phyloP scores from a whole-genome alignment of 2,797 vertebrate genomes.

The Ptychadena robeensis region DNA sequence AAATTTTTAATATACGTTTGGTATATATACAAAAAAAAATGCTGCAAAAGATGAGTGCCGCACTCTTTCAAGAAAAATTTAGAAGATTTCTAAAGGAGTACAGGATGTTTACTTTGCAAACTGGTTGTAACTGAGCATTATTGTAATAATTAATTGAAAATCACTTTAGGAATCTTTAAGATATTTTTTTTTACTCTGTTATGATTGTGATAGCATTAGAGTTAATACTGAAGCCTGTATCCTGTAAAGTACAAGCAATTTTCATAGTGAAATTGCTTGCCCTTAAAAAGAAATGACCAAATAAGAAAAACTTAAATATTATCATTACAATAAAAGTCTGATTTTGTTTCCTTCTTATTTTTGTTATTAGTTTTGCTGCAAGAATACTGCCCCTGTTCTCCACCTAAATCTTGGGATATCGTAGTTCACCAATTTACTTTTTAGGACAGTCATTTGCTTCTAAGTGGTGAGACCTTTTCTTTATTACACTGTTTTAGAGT shows the following conservation, averaged over 20 bases:
- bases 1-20: too few relatives aligned
- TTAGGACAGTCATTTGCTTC: conserved; percentile 16
- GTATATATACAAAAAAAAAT: too few relatives aligned
- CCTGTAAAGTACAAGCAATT: neutral
- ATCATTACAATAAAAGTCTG: neutral
- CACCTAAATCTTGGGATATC: neutral
- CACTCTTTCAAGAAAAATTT: too few relatives aligned
- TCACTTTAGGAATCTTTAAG: too few relatives aligned
- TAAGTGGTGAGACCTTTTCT: conserved; percentile 19
- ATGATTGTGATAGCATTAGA: too few relatives aligned
- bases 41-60: too few relatives aligned
- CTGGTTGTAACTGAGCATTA: too few relatives aligned
- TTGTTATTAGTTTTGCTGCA: neutral
- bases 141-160: too few relatives aligned
- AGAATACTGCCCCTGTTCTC: neutral
- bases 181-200: too few relatives aligned
- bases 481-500: neutral
- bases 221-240: too few relatives aligned
- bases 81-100: too few relatives aligned
- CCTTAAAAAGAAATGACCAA: neutral
- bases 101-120: too few relatives aligned
- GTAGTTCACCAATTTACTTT: neutral
- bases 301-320: neutral
- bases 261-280: neutral
- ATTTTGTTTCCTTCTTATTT: neutral